Base-by-base conservation (phyloP, 92 coral and sea anemone species). In the Porites cylindrica region DNA sequence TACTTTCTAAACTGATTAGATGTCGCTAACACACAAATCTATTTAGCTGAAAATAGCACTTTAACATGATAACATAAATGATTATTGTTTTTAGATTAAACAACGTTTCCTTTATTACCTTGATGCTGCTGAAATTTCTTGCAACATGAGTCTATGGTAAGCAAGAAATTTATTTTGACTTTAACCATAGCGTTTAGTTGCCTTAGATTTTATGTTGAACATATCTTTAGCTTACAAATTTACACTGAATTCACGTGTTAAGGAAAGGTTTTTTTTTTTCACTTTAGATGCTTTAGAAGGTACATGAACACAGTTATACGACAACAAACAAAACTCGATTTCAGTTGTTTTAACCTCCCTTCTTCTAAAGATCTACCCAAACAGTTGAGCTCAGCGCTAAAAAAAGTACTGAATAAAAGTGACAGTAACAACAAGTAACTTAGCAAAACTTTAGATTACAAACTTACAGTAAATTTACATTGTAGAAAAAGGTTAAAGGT, bases 101-200 rank as follows among this genome's bases (percentile, higher is more conserved):
- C 10, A 10, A 56, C 16, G 11, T 8, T 23, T 82, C 7, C 18
- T 56, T 71, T 23, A 38, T 38, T 82, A 82, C 86, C 79, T 82
- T 32, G 78, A 18, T 1, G 78, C 70, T 13, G 79, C 66, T 59
- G 86, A 82, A 61, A 82, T 82, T 51, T 70, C 78, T 71, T 72
- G 86, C 50, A 70, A 82, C 79, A 82, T 18, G 6, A 56, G 20
- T 71, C 86, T 82, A 77, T 32, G 47, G 78, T 58, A 24, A 10
- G 50, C 19, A 72, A 56, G 61, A 56, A 14, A 56, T 56, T 56
- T 56, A 56, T 56, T 56, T 14, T 38, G 47, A 38, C 61, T 56
- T 56, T 56, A 56, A 10, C 61, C 61, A 56, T 2, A 56, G 13
- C 11, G 16, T 56, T 56, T 1, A 4, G 11, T 56, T 10, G 11